phyloP scores from a whole-genome alignment of 2,113 vertebrate genomes.

The Anarhynchus alexandrinus region DNA sequence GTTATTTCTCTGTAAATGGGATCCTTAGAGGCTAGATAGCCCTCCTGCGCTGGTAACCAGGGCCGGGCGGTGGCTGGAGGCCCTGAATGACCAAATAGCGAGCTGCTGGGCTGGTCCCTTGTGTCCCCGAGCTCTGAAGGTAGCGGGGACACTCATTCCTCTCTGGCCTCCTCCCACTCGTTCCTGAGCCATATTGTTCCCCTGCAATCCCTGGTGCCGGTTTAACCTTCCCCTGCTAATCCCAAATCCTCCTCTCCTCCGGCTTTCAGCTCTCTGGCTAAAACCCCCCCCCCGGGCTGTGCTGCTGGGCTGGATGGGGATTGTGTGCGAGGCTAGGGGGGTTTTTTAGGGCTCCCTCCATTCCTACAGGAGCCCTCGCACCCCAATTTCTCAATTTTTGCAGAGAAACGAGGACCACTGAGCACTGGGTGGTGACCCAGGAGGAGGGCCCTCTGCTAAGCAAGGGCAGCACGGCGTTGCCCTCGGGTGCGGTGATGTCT shows the following conservation, averaged over 20 bases:
- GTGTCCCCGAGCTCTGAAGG: not conserved
- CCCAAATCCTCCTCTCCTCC: not conserved
- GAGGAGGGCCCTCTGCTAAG: not conserved
- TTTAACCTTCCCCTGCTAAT: not conserved
- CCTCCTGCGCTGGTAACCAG: not conserved
- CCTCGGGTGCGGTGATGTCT: rapidly evolving
- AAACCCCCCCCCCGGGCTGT: not conserved
- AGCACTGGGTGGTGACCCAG: not conserved
- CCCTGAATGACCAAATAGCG: not conserved
- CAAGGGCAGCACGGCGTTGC: not conserved
- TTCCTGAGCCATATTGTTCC: not conserved
- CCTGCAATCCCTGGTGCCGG: not conserved
- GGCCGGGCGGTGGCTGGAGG: not conserved
- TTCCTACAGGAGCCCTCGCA: not conserved
- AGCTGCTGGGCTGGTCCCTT: not conserved
- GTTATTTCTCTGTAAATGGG: not conserved
- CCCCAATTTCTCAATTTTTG: not conserved
- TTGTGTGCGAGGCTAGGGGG: rapidly evolving
- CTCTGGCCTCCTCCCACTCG: not conserved
- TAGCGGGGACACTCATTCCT: not conserved
- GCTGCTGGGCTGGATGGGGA: not conserved
- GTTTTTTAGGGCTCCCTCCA: not conserved
- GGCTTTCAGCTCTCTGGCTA: not conserved
- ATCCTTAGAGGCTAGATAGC: not conserved
- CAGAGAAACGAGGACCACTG: not conserved